Evolutionary conservation across 2,797 vertebrate species (phyloP).

Genomic region (Lagodon rhomboides): DNA sequence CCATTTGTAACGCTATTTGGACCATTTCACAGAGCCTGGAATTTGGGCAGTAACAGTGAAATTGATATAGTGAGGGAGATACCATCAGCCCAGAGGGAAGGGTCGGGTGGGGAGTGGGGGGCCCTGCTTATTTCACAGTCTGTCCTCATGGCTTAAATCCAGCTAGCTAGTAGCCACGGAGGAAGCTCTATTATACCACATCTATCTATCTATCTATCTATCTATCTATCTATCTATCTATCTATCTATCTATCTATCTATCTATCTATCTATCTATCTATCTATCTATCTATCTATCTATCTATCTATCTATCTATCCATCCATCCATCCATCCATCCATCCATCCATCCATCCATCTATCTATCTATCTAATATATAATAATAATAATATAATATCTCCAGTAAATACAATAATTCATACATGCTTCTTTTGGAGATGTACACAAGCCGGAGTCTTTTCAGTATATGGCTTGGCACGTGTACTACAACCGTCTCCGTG

Average conservation of each 20-base stretch:
- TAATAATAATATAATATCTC: no score
- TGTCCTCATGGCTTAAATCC: slow-evolving; percentile 84
- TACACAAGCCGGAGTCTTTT: background rate
- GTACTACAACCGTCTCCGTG: background rate
- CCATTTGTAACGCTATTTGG: slow-evolving; percentile 88
- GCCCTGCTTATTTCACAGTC: slow-evolving; percentile 84
- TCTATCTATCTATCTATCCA: slow-evolving; percentile 13
- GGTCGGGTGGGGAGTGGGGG: slow-evolving; percentile 73
- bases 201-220: slow-evolving; percentile 15
- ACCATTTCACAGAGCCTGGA: slow-evolving; percentile 87
- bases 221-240: slow-evolving; percentile 33
- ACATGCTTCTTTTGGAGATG: background rate
- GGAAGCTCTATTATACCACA: slow-evolving; percentile 46
- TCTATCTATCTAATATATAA: slow-evolving; percentile 3
- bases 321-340: slow-evolving; percentile 31
- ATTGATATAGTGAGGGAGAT: slow-evolving; percentile 86
- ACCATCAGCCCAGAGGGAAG: slow-evolving; percentile 86
- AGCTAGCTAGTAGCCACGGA: slow-evolving; percentile 67
- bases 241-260: slow-evolving; percentile 29
- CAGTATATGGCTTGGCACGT: background rate
- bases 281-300: slow-evolving; percentile 31
- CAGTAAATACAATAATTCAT: no score
- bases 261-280: slow-evolving; percentile 18
- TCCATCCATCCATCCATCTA: slow-evolving; percentile 30
- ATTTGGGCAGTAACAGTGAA: slow-evolving; percentile 84